These are phyloP conservation scores for Myxocyprinus asiaticus DNA, from an alignment of 2,113 vertebrate species.

Conservation along the genomic window DNA sequence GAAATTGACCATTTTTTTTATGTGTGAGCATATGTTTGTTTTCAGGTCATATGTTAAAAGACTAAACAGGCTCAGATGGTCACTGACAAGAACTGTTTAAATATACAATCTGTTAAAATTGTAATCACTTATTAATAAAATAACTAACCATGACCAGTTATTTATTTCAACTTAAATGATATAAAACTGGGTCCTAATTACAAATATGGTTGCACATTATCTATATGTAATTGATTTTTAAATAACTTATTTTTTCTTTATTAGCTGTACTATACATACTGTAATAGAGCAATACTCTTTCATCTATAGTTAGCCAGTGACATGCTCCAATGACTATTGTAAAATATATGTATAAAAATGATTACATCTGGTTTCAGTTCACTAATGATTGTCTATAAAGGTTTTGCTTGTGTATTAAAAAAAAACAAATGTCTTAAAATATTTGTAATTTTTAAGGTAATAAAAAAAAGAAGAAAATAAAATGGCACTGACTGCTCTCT, in stretches of 20 bases:
- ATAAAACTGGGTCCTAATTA: conserved; percentile 66
- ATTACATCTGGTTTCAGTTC: conserved; percentile 91
- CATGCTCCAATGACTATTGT: conserved; percentile 87
- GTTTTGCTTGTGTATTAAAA: conserved; percentile 90
- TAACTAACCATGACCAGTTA: conserved; percentile 52
- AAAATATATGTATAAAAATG: conserved; percentile 89
- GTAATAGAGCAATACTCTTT: conserved; percentile 84
- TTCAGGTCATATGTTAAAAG: conserved; percentile 65
- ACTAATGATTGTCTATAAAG: conserved; percentile 88
- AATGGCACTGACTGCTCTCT: not conserved
- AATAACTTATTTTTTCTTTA: conserved; percentile 39
- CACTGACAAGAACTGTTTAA: conserved; percentile 59
- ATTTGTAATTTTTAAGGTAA: conserved; percentile 88
- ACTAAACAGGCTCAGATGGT: conserved; percentile 62
- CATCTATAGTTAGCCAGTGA: conserved; percentile 82
- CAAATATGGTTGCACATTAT: conserved; percentile 73
- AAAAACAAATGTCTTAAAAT: conserved; percentile 89
- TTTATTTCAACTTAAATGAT: conserved; percentile 56
- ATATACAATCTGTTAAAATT: conserved; percentile 57
- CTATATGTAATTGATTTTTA: too few species aligned
- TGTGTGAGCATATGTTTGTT: conserved; percentile 50
- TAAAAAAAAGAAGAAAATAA: conserved; percentile 55
- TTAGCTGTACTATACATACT: conserved; percentile 93
- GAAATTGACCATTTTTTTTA: conserved; percentile 40
- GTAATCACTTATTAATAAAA: conserved; percentile 62